Evolutionary conservation across 2,797 vertebrate species (phyloP).

Genomic region (Xenopus petersii): DNA sequence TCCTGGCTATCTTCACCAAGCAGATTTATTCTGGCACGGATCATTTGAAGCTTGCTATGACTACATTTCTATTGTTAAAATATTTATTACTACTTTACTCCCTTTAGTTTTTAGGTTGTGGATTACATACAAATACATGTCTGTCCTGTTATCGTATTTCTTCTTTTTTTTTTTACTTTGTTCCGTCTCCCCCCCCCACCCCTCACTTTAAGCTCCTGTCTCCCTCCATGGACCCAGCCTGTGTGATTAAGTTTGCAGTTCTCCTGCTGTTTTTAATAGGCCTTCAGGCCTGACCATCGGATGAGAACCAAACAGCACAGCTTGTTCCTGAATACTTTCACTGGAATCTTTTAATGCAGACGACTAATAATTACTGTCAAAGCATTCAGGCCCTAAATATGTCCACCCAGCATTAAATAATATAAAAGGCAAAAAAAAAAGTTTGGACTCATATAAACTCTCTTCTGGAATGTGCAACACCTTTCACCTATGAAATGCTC

Average conservation of each 20-base stretch:
- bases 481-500: neutral
- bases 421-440: conserved; percentile 54
- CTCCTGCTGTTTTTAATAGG: conserved; percentile 78
- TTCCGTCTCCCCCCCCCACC: neutral
- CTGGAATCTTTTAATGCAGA: conserved; percentile 81
- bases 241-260: conserved; percentile 77
- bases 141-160: conserved; percentile 34
- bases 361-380: conserved; percentile 84
- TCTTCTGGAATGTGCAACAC: conserved; percentile 18
- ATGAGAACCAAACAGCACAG: conserved; percentile 73
- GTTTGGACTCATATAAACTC: conserved; percentile 25
- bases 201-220: conserved; percentile 53
- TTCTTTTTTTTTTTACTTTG: conserved; percentile 49
- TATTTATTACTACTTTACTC: conserved; percentile 3
- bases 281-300: conserved; percentile 69
- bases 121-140: conserved; percentile 34
- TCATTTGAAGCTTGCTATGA: neutral
- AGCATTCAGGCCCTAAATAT: conserved; percentile 69
- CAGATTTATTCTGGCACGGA: neutral
- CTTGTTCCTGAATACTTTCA: conserved; percentile 67
- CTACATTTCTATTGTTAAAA: conserved; percentile 14
- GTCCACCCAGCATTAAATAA: conserved; percentile 70
- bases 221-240: conserved; percentile 61
- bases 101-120: neutral
- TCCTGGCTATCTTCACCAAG: too few species aligned